A percentile compares a stretch with the other conserved stretches of the same genome.
phyloP scores from a whole-genome alignment of 2,113 vertebrate genomes.

The Tamias sibiricus region DNA sequence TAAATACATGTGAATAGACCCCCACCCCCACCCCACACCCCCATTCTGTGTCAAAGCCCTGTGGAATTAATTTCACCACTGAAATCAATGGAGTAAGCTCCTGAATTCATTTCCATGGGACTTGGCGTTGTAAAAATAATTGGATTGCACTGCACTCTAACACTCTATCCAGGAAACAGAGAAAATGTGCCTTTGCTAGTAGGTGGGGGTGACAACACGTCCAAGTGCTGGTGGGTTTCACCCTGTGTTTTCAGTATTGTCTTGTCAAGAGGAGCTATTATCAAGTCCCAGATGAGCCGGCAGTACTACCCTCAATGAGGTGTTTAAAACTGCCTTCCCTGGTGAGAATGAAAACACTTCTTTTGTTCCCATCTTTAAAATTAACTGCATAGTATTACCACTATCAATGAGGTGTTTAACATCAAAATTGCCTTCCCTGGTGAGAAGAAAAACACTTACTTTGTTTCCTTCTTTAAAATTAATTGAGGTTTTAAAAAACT shows the following conservation, averaged over 20 bases:
- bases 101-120: constrained; percentile 67
- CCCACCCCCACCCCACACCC: no score
- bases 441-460: constrained; percentile 83
- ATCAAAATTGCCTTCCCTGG: constrained; percentile 85
- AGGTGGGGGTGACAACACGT: constrained; percentile 48
- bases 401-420: constrained; percentile 84
- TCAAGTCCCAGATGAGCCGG: constrained; percentile 73
- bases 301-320: constrained; percentile 68
- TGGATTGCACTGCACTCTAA: constrained; percentile 56
- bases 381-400: constrained; percentile 84
- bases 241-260: constrained; percentile 73
- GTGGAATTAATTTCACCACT: constrained; percentile 58
- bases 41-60: constrained; percentile 28
- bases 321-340: constrained; percentile 84
- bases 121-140: constrained; percentile 77
- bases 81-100: constrained; percentile 71
- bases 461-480: constrained; percentile 80
- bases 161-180: constrained; percentile 70
- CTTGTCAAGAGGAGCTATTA: constrained; percentile 82
- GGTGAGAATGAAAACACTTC: constrained; percentile 78
- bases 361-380: constrained; percentile 83
- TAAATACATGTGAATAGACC: constrained; percentile 43
- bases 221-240: constrained; percentile 61
- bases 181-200: constrained; percentile 69
- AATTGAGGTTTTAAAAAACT: constrained; percentile 78